Percentiles rank a stretch among this genome's conserved stretches.
phyloP scores from a whole-genome alignment of 2,888 invertebrate species.

The Ptychoptera albimana region DNA sequence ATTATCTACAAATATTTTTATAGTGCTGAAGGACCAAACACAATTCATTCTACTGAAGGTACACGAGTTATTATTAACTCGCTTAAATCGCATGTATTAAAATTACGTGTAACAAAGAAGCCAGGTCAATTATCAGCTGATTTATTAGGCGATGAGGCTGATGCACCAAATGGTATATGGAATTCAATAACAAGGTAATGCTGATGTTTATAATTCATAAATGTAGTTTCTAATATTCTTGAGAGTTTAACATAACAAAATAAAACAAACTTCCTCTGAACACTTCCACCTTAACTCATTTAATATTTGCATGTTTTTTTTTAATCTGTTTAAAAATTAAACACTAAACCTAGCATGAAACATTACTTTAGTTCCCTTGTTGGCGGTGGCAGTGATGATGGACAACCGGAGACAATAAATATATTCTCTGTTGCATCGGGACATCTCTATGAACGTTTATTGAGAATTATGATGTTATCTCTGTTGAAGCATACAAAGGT shows the following conservation, averaged over 20 bases:
- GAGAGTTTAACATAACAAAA: constrained; percentile 13
- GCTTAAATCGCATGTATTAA: constrained; percentile 71
- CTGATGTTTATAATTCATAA: too few species aligned
- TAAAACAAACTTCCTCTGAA: neutral
- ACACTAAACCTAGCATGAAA: too few species aligned
- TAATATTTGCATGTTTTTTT: too few species aligned
- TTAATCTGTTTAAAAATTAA: too few species aligned
- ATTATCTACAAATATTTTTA: neutral
- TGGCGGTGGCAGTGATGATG: constrained; percentile 50
- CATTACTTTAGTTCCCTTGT: constrained; percentile 16
- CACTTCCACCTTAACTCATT: too few species aligned
- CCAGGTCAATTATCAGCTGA: constrained; percentile 75
- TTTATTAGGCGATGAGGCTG: constrained; percentile 61
- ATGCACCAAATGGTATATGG: constrained; percentile 64
- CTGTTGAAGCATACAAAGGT: constrained; percentile 84
- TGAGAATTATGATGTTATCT: constrained; percentile 98
- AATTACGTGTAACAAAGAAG: constrained; percentile 80
- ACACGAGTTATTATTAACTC: constrained; percentile 27
- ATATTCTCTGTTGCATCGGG: constrained; percentile 98
- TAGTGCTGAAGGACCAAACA: constrained; percentile 35
- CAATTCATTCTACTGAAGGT: constrained; percentile 28
- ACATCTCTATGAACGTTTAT: constrained; percentile 90
- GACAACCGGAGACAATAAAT: constrained; percentile 65
- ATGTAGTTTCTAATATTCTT: constrained; percentile 7
- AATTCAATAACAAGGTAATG: constrained; percentile 75